Base-by-base conservation (phyloP, 1,140 invertebrate species). In the Prorops nasuta region DNA sequence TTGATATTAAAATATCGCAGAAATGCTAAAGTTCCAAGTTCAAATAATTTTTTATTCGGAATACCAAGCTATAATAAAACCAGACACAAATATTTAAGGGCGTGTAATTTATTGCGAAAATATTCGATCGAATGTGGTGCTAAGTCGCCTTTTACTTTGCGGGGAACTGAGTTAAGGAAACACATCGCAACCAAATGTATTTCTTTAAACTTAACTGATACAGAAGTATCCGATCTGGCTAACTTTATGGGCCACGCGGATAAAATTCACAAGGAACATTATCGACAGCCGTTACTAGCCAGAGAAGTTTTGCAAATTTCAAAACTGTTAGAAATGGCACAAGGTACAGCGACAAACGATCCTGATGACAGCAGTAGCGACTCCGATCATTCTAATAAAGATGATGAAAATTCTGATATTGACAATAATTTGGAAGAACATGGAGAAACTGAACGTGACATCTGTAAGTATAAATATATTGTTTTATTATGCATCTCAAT, bases 101-200 rank as follows among this genome's bases (percentile, higher is more conserved):
- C 45, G 1, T 54, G 45, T 17, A 10, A 8, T 9, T n/a, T 56
- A n/a, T 21, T 56, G 32, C 14, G 32, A 0, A 12, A 44, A 18
- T 51, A 39, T 41, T 47, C 54, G 2, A 6, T 12, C 1, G 14
- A 9, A 20, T 54, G 48, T 39, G 42, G 41, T 3, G 50, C 48
- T 3, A 10, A 20, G 9, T 40, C 39, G 14, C 32, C 54, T 10
- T 6, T 31, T 2, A 20, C 17, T 0, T 22, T 56, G 8, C 18
- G 49, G 19, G 45, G 24, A 15, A 51, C 48, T 1, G 3, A 35
- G 10, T 19, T 51, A 4, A 15, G 49, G 15, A 56, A 56, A 43
- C 44, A 56, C 24, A 12, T 47, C 2, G 54, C 44, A 2, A 51
- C 54, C 9, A 19, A 35, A 17, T 51, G 49, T 24, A 10, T 47